A percentile compares a stretch with the other conserved stretches of the same genome.
Evolutionary conservation across 2,797 vertebrate species (phyloP).

Genomic region (Botia kubotai): DNA sequence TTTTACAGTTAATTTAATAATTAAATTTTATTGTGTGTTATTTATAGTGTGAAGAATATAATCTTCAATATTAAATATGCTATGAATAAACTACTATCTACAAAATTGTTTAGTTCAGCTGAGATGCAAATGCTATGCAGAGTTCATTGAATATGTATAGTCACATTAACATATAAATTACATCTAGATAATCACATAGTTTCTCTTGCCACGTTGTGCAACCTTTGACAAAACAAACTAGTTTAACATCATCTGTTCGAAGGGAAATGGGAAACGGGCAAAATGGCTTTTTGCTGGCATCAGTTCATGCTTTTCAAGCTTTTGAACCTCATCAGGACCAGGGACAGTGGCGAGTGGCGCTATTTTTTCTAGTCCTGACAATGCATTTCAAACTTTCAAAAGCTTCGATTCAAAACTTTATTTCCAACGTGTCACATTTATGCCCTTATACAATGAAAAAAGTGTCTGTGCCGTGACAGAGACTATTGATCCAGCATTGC

Average conservation of each 20-base stretch:
- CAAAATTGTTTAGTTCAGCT: not conserved
- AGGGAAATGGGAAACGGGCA: not conserved
- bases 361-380: not conserved
- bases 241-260: not conserved
- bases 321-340: constrained; percentile 22
- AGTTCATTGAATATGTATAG: not conserved
- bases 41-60: too few relatives aligned
- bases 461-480: not conserved
- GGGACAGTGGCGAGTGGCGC: not conserved
- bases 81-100: not conserved
- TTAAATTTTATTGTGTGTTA: too few relatives aligned
- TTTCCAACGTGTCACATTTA: not conserved
- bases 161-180: constrained; percentile 33
- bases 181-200: not conserved
- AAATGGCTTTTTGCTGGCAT: not conserved
- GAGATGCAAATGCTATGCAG: not conserved
- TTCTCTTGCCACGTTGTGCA: not conserved
- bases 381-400: not conserved
- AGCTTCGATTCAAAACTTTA: constrained; percentile 6
- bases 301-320: not conserved
- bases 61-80: not conserved
- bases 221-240: too few relatives aligned
- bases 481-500: constrained; percentile 3
- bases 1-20: too few relatives aligned
- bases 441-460: constrained; percentile 19